Evolutionary conservation across 1,140 invertebrate genomes (phyloP).

Genomic region (Lanistes nyassanus): DNA sequence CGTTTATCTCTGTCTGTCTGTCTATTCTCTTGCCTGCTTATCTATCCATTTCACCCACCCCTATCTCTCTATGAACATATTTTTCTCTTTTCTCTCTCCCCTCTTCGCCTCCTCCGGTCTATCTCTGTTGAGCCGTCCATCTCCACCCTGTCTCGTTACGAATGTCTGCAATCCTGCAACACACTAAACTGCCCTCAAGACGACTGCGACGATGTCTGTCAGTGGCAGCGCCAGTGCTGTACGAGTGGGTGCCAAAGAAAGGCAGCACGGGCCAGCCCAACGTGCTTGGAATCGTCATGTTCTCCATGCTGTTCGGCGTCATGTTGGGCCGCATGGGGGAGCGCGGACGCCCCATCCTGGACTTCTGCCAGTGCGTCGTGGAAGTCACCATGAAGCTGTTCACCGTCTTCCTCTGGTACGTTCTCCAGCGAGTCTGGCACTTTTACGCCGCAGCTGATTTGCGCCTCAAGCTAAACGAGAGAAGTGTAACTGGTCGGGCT

Average conservation of each 20-base stretch:
- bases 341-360: conserved; percentile 66
- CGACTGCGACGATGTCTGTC: not conserved
- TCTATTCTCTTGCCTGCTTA: not conserved
- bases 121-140: not conserved
- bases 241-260: conserved; percentile 22
- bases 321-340: conserved; percentile 67
- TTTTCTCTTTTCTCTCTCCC: not conserved
- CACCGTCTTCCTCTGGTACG: conserved; percentile 64
- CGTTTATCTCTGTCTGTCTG: not conserved
- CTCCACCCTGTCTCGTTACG: not conserved
- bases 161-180: not conserved
- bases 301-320: conserved; percentile 70
- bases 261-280: conserved; percentile 53
- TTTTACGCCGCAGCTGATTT: no score
- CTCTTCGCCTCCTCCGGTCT: not conserved
- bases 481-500: not conserved
- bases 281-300: conserved; percentile 69
- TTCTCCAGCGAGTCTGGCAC: not conserved
- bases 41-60: not conserved
- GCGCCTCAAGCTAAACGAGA: no score
- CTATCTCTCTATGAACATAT: not conserved
- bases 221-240: not conserved
- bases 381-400: conserved; percentile 70
- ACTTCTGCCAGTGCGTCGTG: conserved; percentile 68
- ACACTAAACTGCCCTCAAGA: conserved; percentile 4